Evolutionary conservation across 2,113 vertebrate species (phyloP), one percentile per base, ranked within the genome.

Genomic region (Columba janthina): DNA sequence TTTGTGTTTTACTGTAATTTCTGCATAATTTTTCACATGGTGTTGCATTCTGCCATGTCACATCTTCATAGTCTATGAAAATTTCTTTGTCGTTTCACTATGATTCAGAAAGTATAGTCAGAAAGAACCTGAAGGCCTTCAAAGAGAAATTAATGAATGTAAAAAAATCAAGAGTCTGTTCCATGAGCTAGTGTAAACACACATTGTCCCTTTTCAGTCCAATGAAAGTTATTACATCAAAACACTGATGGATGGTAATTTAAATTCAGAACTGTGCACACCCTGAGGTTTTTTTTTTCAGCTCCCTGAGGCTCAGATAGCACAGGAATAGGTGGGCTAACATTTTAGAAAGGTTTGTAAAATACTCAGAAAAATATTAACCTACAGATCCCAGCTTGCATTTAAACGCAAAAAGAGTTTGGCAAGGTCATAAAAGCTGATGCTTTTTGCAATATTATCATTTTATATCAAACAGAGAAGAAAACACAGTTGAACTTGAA

Each of bases 331-430:
- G 54, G 70, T 85, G 61, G 32, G 9, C 36, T 88, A 62, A 26
- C 4, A 10, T 82, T 92, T 95, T 64, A 19, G n/a, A 12, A 85
- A 88, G 12, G 36, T 84, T 92, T 85, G 46, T 69, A 58, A 78
- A 89, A 89, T 92, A 60, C 70, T 90, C 29, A 65, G 57, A 66
- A 96, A 92, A 87, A 77, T 60, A 51, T 14, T 58, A 85, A 69
- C 38, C 15, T 88, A 81, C 48, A 84, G 70, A 88, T 93, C 31
- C 75, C 51, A 91, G 58, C 20, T 92, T 81, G 40, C 48, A 72
- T 94, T 92, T 71, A 54, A 66, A 85, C 46, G 77, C 8, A 69
- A 66, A 92, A 94, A 86, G 53, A 64, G 48, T 66, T 58, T 40
- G 94, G 13, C 58, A 77, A 86, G 91, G 86, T 86, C 61, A 62